Conservation (phyloP, 2,888 invertebrate species). For the Iphiclides podalirius region DNA sequence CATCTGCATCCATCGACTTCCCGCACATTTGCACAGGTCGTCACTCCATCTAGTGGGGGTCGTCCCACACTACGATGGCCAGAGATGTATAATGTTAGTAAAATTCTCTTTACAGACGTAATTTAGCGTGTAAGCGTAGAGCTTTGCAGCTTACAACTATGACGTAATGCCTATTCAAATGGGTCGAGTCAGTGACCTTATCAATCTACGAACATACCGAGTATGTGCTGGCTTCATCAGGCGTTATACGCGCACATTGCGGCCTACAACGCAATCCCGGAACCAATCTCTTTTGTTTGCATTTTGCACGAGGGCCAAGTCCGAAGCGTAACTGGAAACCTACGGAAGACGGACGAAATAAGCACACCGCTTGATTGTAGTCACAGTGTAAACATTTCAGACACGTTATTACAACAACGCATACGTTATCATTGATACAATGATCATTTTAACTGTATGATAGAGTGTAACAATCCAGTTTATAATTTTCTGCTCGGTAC, state of each 20-base stretch:
- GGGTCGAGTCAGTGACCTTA: too few relatives aligned
- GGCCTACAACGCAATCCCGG: constrained; percentile 51
- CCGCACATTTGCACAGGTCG: too few relatives aligned
- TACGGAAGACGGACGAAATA: constrained; percentile 40
- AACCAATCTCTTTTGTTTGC: constrained; percentile 65
- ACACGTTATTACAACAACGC: constrained; percentile 8
- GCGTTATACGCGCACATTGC: constrained; percentile 41
- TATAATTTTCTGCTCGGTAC: not conserved
- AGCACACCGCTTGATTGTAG: constrained; percentile 25
- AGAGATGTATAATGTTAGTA: too few relatives aligned
- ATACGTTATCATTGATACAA: constrained; percentile 8
- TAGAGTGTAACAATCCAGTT: not conserved
- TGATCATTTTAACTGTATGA: constrained; percentile 14
- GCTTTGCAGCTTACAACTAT: too few relatives aligned
- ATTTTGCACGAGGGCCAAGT: constrained; percentile 59
- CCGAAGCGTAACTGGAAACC: constrained; percentile 44
- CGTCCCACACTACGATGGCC: too few relatives aligned
- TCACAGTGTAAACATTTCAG: constrained; percentile 22
- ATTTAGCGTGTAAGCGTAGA: too few relatives aligned
- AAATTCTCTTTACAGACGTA: too few relatives aligned
- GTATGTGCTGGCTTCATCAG: constrained; percentile 49
- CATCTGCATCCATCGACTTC: too few relatives aligned
- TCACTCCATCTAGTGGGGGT: too few relatives aligned
- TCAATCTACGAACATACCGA: constrained; percentile 26
- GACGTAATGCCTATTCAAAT: too few relatives aligned